A percentile compares a stretch with the other conserved stretches of the same genome.
phyloP scores from a whole-genome alignment of 92 coral and sea anemone genomes.

The Siderastrea radians region DNA sequence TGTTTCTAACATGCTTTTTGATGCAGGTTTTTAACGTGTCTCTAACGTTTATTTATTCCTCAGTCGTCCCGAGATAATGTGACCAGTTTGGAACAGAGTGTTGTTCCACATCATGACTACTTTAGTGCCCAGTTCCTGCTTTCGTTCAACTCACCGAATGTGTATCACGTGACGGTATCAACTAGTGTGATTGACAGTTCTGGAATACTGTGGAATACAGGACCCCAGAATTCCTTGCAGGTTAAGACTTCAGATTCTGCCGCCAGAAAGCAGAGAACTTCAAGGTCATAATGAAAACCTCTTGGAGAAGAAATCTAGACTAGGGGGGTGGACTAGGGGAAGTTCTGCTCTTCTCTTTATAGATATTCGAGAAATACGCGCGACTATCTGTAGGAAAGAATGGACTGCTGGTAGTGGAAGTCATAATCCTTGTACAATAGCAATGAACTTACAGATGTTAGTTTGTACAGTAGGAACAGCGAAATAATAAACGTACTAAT shows the following conservation, averaged over 20 bases:
- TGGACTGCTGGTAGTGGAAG: neutral
- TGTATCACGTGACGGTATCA: constrained; percentile 87
- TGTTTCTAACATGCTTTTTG: neutral
- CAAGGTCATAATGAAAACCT: constrained; percentile 18
- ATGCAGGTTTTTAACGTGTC: too few relatives aligned
- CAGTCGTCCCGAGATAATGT: constrained; percentile 75
- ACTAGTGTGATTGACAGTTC: constrained; percentile 89
- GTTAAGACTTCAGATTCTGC: constrained; percentile 84
- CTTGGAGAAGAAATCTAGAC: neutral
- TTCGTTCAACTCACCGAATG: constrained; percentile 76
- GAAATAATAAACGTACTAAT: neutral
- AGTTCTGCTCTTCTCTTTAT: too few relatives aligned
- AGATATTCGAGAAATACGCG: too few relatives aligned
- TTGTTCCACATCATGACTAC: constrained; percentile 95
- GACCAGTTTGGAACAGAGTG: constrained; percentile 91
- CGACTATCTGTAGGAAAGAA: too few relatives aligned
- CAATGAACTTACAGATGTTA: neutral
- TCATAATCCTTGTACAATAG: neutral
- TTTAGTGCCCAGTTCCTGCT: constrained; percentile 99
- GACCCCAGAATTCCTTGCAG: constrained; percentile 85
- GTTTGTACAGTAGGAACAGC: too few relatives aligned
- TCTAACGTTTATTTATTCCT: too few relatives aligned
- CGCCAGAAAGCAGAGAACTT: constrained; percentile 59
- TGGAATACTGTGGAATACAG: constrained; percentile 95
- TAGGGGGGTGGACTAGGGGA: too few relatives aligned